Evolutionary conservation across 2,113 vertebrate genomes (phyloP).

Genomic region (Microcebus murinus): DNA sequence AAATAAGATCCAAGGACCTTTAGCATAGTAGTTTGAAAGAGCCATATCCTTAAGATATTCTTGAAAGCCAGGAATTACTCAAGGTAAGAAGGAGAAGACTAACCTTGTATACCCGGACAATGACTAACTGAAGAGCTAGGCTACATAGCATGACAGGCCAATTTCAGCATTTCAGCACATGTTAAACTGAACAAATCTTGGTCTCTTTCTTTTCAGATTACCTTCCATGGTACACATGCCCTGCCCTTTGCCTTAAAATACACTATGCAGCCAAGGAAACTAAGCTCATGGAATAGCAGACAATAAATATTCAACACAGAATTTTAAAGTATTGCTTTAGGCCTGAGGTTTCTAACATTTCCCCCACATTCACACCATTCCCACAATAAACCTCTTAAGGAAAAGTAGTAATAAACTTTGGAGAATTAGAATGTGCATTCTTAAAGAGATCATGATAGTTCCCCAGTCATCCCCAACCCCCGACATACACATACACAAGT

Average conservation of each 20-base stretch:
- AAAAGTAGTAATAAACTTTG: constrained; percentile 11
- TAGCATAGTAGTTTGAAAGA: not conserved
- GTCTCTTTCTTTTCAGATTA: not conserved
- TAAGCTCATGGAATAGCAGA: not conserved
- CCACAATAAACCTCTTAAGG: not conserved
- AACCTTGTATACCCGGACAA: not conserved
- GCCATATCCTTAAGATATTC: not conserved
- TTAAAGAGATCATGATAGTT: not conserved
- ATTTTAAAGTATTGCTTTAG: constrained; percentile 21
- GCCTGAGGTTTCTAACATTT: not conserved
- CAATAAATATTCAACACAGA: not conserved
- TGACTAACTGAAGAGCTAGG: not conserved
- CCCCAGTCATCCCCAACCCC: not conserved
- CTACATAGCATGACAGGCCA: not conserved
- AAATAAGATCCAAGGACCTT: not conserved
- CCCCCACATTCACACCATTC: not conserved
- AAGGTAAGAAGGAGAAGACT: not conserved
- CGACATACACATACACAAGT: not conserved
- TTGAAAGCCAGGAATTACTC: not conserved
- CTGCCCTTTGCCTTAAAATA: not conserved
- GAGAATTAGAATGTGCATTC: not conserved
- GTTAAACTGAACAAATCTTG: not conserved
- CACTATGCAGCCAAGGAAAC: not conserved
- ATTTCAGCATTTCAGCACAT: not conserved
- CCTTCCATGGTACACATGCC: not conserved